Evolutionary conservation across 2,888 invertebrate species (phyloP).

Genomic region (Osedax fenrisi): DNA sequence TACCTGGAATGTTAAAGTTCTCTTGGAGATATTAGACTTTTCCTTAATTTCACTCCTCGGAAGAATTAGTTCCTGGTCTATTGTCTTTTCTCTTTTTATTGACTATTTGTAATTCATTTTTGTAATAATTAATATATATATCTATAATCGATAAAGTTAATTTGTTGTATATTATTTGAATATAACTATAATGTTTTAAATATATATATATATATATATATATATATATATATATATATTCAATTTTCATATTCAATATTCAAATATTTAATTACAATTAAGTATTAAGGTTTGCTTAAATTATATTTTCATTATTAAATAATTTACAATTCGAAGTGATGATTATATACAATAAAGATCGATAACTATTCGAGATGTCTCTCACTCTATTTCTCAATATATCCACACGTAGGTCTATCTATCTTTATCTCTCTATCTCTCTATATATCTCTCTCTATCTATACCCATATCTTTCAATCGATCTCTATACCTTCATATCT

Average conservation of each 20-base stretch:
- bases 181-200: not conserved
- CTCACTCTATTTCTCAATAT: not conserved
- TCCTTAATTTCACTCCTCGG: not conserved
- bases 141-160: not conserved
- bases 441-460: too few species aligned
- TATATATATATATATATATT: conserved; percentile 12
- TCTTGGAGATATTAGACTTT: not conserved
- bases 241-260: too few species aligned
- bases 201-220: not conserved
- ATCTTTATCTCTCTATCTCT: too few species aligned
- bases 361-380: too few species aligned
- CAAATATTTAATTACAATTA: too few species aligned
- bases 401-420: too few species aligned
- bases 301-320: too few species aligned
- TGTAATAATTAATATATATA: not conserved
- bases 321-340: too few species aligned
- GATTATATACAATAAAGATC: too few species aligned
- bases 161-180: not conserved
- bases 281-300: too few species aligned
- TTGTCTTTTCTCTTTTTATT: not conserved
- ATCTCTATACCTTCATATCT: not conserved
- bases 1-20: not conserved
- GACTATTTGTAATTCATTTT: too few species aligned
- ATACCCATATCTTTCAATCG: not conserved
- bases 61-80: not conserved